Evolutionary conservation across 2,113 vertebrate genomes (phyloP).

Genomic region (Ptyas mucosa): DNA sequence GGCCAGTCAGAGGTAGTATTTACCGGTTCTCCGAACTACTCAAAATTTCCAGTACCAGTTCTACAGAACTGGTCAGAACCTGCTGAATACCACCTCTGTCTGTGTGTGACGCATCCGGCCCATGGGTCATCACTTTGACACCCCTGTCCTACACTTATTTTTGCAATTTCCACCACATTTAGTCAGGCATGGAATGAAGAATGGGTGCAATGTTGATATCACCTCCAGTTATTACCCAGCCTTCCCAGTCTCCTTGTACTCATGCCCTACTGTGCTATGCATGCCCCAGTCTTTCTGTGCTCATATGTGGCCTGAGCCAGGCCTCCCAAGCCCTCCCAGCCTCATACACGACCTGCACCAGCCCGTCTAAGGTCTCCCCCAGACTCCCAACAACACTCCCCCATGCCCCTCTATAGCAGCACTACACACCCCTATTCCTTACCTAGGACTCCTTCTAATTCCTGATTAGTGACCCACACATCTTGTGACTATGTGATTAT

Average conservation of each 20-base stretch:
- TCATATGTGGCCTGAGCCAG: neutral
- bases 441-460: neutral
- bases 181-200: neutral
- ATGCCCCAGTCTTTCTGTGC: neutral
- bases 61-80: too few relatives aligned
- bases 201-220: neutral
- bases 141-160: neutral
- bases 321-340: neutral
- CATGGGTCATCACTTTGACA: too few relatives aligned
- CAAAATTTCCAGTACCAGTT: too few relatives aligned
- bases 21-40: too few relatives aligned
- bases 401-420: neutral
- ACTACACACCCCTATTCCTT: neutral
- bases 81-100: too few relatives aligned
- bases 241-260: neutral
- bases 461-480: neutral
- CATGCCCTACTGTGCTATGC: neutral
- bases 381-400: neutral
- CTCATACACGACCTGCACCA: neutral
- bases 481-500: neutral
- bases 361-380: neutral
- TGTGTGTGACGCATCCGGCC: too few relatives aligned
- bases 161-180: neutral
- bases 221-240: neutral
- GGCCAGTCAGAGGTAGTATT: too few relatives aligned